These are phyloP conservation scores for Myiothlypis chrysogaster DNA, from an alignment of 2,797 vertebrate species.

Conservation along the genomic window DNA sequence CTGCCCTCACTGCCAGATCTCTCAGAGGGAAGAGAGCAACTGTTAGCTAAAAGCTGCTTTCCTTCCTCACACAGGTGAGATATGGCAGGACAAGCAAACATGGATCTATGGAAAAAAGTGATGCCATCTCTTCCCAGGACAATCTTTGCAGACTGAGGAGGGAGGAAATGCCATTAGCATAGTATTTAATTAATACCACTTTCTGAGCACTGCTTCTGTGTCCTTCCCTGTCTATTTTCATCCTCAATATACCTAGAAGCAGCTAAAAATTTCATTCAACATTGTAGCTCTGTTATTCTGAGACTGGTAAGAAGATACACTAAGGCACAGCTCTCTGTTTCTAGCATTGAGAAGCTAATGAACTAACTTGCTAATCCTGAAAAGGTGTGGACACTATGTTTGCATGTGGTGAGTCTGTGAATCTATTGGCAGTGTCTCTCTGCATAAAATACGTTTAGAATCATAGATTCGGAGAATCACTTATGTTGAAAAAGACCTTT, in stretches of 20 bases:
- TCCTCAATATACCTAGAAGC: not conserved
- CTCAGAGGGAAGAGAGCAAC: not conserved
- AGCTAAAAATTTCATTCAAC: not conserved
- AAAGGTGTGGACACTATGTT: accelerated
- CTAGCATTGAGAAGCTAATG: not conserved
- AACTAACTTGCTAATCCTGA: not conserved
- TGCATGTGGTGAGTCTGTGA: not conserved
- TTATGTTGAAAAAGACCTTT: not conserved
- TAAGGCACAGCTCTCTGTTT: not conserved
- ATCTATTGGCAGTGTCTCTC: not conserved
- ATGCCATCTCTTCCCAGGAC: not conserved
- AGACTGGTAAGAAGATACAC: not conserved
- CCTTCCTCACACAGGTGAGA: not conserved
- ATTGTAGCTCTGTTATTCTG: not conserved
- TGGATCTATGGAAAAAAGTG: not conserved
- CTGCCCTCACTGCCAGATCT: not conserved
- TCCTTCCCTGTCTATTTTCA: not conserved
- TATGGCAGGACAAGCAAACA: not conserved
- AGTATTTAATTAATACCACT: not conserved
- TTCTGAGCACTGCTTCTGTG: not conserved
- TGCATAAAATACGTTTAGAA: not conserved
- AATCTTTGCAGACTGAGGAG: not conserved
- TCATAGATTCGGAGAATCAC: not conserved
- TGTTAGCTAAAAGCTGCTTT: not conserved
- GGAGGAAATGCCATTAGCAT: not conserved